These are phyloP conservation scores for Tokudaia muenninki DNA, from an alignment of 2,797 vertebrate species.

Conservation along the genomic window DNA sequence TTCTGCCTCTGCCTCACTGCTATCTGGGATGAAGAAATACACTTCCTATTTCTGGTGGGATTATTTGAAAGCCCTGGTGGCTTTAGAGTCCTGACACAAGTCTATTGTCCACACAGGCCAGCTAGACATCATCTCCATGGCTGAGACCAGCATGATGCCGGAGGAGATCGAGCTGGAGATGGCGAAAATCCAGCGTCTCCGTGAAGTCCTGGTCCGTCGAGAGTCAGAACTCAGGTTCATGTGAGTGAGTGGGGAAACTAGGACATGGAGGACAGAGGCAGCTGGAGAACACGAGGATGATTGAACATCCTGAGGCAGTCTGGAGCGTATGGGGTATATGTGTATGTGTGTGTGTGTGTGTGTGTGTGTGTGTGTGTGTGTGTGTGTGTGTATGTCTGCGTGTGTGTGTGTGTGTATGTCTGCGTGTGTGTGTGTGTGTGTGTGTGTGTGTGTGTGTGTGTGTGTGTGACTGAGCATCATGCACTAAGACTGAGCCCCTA, in stretches of 20 bases:
- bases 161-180: constrained; percentile 99
- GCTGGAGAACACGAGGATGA: background rate
- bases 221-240: constrained; percentile 99
- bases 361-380: background rate
- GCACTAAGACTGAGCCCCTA: background rate
- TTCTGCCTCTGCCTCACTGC: background rate
- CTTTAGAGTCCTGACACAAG: constrained; percentile 38
- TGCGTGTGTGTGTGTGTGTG: background rate
- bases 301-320: background rate
- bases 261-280: background rate
- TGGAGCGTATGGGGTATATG: too few relatives aligned
- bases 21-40: background rate
- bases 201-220: constrained; percentile 97
- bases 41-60: background rate
- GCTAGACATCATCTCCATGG: constrained; percentile 97
- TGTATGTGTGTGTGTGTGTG: too few relatives aligned
- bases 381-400: too few relatives aligned
- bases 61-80: background rate
- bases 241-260: constrained; percentile 90
- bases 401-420: too few relatives aligned
- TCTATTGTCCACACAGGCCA: constrained; percentile 89
- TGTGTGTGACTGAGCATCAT: background rate
- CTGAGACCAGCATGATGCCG: constrained; percentile 96
- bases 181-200: constrained; percentile 96
- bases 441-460: too few relatives aligned